Evolutionary conservation across 2,888 invertebrate species (phyloP).

Genomic region (Thumatha senex): DNA sequence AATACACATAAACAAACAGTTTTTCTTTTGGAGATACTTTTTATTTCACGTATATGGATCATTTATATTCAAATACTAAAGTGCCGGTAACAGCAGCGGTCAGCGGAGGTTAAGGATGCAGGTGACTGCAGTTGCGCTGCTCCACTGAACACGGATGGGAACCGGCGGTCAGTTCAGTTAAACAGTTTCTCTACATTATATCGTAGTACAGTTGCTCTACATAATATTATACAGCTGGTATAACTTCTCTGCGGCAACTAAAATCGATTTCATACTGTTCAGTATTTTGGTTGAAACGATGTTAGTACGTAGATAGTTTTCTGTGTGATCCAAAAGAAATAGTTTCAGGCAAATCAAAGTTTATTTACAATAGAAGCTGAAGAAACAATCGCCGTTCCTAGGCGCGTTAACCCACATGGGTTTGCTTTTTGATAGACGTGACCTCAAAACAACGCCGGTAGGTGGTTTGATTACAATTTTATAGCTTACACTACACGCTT

Average conservation of each 20-base stretch:
- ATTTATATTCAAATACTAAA: slow-evolving; percentile 4
- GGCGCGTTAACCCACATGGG: slow-evolving; percentile 35
- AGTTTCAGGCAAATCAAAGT: slow-evolving; percentile 16
- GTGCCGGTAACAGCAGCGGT: neutral
- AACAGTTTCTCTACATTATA: too few relatives aligned
- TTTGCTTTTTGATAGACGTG: slow-evolving; percentile 29
- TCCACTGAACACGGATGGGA: slow-evolving; percentile 9
- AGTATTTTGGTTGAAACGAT: neutral
- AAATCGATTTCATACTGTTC: too few relatives aligned
- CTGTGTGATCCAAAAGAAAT: neutral
- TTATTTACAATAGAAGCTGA: slow-evolving; percentile 21
- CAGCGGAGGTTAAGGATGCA: slow-evolving; percentile 10
- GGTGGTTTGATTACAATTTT: slow-evolving; percentile 7
- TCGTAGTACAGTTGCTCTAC: slow-evolving; percentile 7
- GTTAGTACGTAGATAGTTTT: neutral
- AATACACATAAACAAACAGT: slow-evolving; percentile 41
- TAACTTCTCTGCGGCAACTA: too few relatives aligned
- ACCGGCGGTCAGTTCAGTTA: neutral
- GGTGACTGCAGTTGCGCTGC: slow-evolving; percentile 14
- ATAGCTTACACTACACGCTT: neutral
- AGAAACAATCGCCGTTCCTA: slow-evolving; percentile 15
- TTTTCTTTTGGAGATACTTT: slow-evolving; percentile 7
- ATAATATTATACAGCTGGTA: too few relatives aligned
- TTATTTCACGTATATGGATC: neutral
- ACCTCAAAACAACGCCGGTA: slow-evolving; percentile 26